These are phyloP conservation scores for Bicyclus anynana DNA, from an alignment of 1,140 invertebrate genomes.

Conservation along the genomic window DNA sequence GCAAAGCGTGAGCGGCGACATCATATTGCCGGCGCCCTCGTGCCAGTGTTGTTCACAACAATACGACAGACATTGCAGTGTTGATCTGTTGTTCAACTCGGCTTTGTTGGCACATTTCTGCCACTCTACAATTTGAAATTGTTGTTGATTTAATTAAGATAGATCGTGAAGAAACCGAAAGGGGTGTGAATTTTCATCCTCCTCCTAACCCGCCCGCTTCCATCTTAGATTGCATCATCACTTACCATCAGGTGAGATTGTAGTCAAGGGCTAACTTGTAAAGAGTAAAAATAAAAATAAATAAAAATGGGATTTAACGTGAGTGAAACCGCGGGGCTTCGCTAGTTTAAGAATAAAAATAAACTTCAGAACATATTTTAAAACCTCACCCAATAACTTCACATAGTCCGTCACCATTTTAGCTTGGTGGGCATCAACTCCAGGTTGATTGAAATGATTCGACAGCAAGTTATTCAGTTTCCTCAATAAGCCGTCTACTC, in stretches of 20 bases:
- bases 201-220: too few relatives aligned
- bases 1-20: conserved; percentile 65
- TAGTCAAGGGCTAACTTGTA: too few relatives aligned
- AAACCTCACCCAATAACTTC: conserved; percentile 68
- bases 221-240: too few relatives aligned
- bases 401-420: conserved; percentile 70
- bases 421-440: conserved; percentile 51
- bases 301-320: too few relatives aligned
- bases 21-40: conserved; percentile 63
- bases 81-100: conserved; percentile 55
- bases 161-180: too few relatives aligned
- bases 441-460: conserved; percentile 70
- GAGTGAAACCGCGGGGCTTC: too few relatives aligned
- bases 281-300: background rate
- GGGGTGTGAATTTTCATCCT: too few relatives aligned
- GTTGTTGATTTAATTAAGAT: background rate
- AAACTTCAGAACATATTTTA: background rate
- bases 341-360: too few relatives aligned
- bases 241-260: too few relatives aligned
- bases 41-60: conserved; percentile 59
- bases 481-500: conserved; percentile 48
- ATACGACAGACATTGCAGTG: conserved; percentile 53
- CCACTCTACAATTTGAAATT: conserved; percentile 52
- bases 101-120: conserved; percentile 54
- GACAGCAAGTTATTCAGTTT: conserved; percentile 61